These are phyloP conservation scores for Tachysurus vachellii DNA, from an alignment of 2,113 vertebrate genomes.

Conservation along the genomic window DNA sequence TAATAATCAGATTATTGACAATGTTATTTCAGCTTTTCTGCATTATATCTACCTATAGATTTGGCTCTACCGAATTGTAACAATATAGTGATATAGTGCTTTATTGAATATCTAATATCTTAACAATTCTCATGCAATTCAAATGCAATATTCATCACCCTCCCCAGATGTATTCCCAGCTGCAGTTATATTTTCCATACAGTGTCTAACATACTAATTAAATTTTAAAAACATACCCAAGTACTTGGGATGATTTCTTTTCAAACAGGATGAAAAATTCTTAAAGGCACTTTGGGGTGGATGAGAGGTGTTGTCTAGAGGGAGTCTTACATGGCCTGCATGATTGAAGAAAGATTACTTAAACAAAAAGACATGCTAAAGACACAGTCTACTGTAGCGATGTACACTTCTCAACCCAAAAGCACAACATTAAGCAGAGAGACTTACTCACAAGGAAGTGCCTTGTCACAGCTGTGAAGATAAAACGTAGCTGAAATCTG, in stretches of 20 bases:
- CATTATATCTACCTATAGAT: neutral
- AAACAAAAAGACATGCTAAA: neutral
- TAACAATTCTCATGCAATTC: neutral
- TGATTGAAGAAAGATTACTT: neutral
- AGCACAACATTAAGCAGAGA: neutral
- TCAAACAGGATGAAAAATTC: constrained; percentile 20
- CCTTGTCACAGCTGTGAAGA: neutral
- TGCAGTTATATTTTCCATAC: constrained; percentile 6
- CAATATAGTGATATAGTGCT: constrained; percentile 1
- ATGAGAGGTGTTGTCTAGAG: neutral
- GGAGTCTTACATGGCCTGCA: neutral
- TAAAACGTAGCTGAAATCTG: neutral
- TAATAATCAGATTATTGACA: neutral
- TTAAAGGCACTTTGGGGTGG: constrained; percentile 7
- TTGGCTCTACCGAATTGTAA: constrained; percentile 1
- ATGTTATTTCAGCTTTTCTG: neutral
- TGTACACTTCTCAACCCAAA: neutral
- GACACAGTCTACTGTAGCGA: neutral
- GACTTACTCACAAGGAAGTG: neutral
- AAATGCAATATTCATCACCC: constrained; percentile 5
- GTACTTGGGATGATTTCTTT: constrained; percentile 9
- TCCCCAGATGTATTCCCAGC: neutral
- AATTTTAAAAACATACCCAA: constrained; percentile 15
- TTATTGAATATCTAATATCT: neutral
- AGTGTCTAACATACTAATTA: constrained; percentile 7